Evolutionary conservation across 1,140 invertebrate species (phyloP), one percentile per base, ranked within the genome.

Genomic region (Temnothorax longispinosus): DNA sequence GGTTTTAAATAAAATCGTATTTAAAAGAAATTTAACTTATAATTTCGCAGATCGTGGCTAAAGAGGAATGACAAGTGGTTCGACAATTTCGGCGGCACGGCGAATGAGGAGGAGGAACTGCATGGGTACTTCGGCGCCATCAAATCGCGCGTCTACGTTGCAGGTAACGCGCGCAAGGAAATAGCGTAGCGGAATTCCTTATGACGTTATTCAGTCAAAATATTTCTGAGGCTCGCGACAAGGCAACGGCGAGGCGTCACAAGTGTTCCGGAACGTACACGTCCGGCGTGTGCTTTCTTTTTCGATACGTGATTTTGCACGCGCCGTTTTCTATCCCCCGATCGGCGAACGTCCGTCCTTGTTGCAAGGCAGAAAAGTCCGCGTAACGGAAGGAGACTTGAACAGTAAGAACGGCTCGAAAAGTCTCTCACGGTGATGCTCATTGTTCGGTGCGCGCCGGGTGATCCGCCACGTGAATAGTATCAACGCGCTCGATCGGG

Each of bases 51-150:
- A 80, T 78, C 78, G 58, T 93, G 93, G 92, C 64, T 92, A 54
- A 91, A 64, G 38, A 93, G 86, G 50, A 92, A 92, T 85, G 90
- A 93, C 82, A 92, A 91, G 85, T 93, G 91, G 90, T 89, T 93
- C 44, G 89, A 92, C 44, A 90, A 87, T 62, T 92, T 93, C 86
- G 91, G 89, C 58, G 84, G 62, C n/a, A 10, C 87, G 65, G 80
- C 89, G 38, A 62, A 77, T 21, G 85, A 82, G 27, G 85, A 82
- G 27, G 78, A 77, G 41, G 87, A 93, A 71, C 64, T 86, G 44
- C 81, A 86, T 7, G 67, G 87, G 54, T 77, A 85, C 60, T 92
- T 93, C 78, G 89, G 76, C 67, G 93, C 93, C 76, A 88, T 92
- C 11, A 92, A 92, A 90, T 91, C 92, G 38, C 89, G 38, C 50